phyloP scores from a whole-genome alignment of 2,888 invertebrate genomes.

The Leptopterna dolabrata region DNA sequence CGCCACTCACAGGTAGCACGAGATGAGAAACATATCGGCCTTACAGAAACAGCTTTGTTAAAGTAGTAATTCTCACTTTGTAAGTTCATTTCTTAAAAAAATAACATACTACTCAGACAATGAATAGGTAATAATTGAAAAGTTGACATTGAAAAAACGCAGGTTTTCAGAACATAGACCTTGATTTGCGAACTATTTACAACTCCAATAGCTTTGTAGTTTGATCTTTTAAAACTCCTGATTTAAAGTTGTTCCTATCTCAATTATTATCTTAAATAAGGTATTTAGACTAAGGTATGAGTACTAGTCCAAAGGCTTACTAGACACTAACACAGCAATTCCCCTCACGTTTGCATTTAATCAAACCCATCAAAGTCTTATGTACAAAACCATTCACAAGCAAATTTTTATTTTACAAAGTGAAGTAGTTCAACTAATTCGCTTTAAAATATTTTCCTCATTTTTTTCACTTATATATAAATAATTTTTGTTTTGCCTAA shows the following conservation, averaged over 20 bases:
- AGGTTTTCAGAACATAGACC: constrained; percentile 37
- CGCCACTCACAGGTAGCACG: neutral
- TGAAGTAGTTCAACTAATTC: neutral
- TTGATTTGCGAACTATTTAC: constrained; percentile 54
- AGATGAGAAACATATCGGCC: neutral
- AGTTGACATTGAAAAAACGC: neutral
- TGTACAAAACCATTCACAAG: constrained; percentile 25
- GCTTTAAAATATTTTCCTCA: neutral
- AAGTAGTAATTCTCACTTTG: neutral
- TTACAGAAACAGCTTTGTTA: neutral
- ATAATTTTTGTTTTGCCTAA: neutral
- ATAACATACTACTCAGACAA: neutral
- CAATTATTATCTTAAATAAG: neutral
- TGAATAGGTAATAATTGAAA: neutral
- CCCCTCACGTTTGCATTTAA: constrained; percentile 1
- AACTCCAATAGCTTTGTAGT: constrained; percentile 56
- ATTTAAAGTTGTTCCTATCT: neutral
- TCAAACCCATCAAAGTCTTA: constrained; percentile 4
- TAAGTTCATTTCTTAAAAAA: neutral
- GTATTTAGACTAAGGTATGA: neutral
- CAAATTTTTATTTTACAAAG: neutral
- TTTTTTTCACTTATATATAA: neutral
- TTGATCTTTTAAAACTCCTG: neutral
- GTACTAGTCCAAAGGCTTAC: constrained; percentile 24
- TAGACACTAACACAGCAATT: constrained; percentile 46